Evolutionary conservation across 2,888 invertebrate species (phyloP).

Genomic region (Disparrhopalites patrizii): DNA sequence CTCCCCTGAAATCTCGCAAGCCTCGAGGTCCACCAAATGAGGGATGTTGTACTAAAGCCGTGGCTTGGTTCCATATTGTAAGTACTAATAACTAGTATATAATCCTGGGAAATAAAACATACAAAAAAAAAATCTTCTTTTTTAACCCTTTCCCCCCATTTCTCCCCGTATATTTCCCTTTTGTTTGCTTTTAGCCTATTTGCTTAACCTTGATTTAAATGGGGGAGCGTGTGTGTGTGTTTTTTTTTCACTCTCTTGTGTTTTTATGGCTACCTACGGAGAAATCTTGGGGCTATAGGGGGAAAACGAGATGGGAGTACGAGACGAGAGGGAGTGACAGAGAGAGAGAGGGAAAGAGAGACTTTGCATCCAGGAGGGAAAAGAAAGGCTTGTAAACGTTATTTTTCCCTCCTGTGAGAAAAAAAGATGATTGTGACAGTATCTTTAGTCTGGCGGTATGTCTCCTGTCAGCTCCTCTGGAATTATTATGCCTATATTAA

Average conservation of each 20-base stretch:
- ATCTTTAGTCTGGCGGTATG: background rate
- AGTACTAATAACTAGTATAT: background rate
- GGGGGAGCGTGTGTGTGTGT: no score
- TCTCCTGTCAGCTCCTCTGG: background rate
- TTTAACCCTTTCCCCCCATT: no score
- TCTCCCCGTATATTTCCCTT: background rate
- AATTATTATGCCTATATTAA: no score
- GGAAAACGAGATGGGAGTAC: background rate
- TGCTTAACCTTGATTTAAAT: conserved; percentile 23
- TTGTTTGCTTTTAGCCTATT: conserved; percentile 10
- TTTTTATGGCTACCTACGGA: background rate
- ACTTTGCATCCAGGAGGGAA: background rate
- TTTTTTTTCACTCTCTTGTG: background rate
- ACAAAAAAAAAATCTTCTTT: no score
- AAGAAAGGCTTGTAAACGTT: background rate
- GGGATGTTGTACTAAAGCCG: conserved; percentile 11
- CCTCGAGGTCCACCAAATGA: conserved; percentile 8
- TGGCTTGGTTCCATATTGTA: conserved; percentile 20
- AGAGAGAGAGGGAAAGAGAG: background rate
- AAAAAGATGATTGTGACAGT: background rate
- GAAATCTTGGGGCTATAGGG: background rate
- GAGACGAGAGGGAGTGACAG: background rate
- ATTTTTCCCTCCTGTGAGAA: no score
- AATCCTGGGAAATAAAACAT: no score
- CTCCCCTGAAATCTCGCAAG: conserved; percentile 7